Evolutionary conservation across 2,113 vertebrate genomes (phyloP).

Genomic region (Chloebia gouldiae): DNA sequence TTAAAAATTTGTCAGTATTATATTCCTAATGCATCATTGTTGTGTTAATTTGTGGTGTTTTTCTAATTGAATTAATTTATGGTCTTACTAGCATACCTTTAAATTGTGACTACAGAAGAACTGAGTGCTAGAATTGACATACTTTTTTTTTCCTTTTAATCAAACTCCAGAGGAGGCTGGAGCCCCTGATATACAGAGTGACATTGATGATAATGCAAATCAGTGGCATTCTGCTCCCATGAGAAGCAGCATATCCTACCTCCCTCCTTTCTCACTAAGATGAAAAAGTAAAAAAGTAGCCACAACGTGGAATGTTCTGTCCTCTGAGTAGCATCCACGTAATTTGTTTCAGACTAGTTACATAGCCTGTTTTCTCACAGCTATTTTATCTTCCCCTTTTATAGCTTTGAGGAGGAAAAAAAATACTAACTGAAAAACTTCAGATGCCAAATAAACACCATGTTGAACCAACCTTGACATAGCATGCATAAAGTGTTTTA

Average conservation of each 20-base stretch:
- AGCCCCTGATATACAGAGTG: background rate
- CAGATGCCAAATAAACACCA: background rate
- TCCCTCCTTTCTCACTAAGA: background rate
- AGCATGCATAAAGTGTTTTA: background rate
- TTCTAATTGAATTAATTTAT: background rate
- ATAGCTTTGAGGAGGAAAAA: background rate
- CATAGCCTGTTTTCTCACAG: background rate
- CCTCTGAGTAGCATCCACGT: background rate
- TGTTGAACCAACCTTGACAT: background rate
- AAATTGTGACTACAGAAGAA: background rate
- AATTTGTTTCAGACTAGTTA: background rate
- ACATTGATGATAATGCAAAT: fast-evolving
- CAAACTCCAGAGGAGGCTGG: background rate
- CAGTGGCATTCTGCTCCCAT: background rate
- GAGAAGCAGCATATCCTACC: background rate
- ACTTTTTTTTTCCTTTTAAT: background rate
- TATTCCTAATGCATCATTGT: background rate
- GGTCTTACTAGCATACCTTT: background rate
- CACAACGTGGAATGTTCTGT: background rate
- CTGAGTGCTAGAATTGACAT: background rate
- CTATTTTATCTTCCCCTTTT: background rate
- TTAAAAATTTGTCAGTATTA: background rate
- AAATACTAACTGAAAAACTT: background rate
- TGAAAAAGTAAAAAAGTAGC: background rate
- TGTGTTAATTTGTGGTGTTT: background rate